These are phyloP conservation scores for Poecilia gillii DNA, from an alignment of 2,797 vertebrate species.

Conservation along the genomic window DNA sequence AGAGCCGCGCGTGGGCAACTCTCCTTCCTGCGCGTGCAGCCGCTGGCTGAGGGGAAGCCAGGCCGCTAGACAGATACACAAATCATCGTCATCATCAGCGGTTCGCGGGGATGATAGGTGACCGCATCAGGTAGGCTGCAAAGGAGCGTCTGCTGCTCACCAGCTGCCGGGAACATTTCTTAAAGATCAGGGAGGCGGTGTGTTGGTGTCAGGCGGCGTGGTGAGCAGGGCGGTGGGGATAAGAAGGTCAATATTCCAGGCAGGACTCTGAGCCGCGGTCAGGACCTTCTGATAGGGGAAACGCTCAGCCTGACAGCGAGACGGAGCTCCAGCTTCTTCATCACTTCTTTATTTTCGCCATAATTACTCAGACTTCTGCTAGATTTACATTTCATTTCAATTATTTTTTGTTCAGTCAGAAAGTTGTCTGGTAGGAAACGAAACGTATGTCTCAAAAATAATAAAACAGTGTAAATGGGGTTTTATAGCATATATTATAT, in stretches of 20 bases:
- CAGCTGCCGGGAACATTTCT: neutral
- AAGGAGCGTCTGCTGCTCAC: neutral
- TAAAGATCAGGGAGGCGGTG: neutral
- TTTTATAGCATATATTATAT: neutral
- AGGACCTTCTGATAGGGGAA: neutral
- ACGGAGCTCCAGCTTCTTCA: neutral
- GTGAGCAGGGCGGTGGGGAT: neutral
- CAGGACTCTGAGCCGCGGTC: neutral
- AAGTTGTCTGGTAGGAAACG: neutral
- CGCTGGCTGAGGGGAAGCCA: slow-evolving; percentile 10
- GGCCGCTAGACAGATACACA: neutral
- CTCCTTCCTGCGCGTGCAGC: slow-evolving; percentile 37
- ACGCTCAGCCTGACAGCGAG: neutral
- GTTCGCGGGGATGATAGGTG: slow-evolving; percentile 60
- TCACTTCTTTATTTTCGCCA: neutral
- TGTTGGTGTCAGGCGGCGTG: neutral
- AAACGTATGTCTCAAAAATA: neutral
- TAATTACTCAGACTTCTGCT: neutral
- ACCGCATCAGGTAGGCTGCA: slow-evolving; percentile 75
- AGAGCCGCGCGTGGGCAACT: neutral
- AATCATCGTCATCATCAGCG: slow-evolving; percentile 1
- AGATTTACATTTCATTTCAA: neutral
- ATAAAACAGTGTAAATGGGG: neutral
- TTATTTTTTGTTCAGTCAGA: neutral
- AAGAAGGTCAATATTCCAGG: neutral